A percentile compares a stretch with the other conserved stretches of the same genome.
phyloP scores from a whole-genome alignment of 2,797 vertebrate genomes.

The Oreortyx pictus region DNA sequence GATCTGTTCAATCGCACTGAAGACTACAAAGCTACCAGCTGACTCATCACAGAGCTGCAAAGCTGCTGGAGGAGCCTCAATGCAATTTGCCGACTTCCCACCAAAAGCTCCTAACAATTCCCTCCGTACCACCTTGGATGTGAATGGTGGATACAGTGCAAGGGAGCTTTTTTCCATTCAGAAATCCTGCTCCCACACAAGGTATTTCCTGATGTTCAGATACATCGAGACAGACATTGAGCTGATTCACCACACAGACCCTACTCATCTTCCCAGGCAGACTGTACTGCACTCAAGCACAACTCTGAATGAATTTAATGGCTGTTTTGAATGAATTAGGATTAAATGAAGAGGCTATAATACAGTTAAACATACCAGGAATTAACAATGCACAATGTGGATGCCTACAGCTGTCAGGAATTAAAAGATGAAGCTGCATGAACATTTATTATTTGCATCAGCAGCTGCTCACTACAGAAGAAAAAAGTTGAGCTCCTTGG shows the following conservation, averaged over 20 bases:
- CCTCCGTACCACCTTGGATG: background rate
- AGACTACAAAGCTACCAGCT: background rate
- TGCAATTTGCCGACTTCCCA: background rate
- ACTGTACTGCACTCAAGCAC: background rate
- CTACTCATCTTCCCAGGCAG: background rate
- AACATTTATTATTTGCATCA: background rate
- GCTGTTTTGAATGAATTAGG: background rate
- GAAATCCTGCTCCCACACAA: background rate
- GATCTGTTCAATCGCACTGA: background rate
- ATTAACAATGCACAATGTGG: background rate
- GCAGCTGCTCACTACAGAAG: background rate
- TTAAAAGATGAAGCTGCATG: background rate
- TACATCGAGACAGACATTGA: background rate
- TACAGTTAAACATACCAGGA: background rate
- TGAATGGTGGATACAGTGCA: rapidly evolving
- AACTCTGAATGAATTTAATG: background rate
- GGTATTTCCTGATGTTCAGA: background rate
- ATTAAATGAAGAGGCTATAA: background rate
- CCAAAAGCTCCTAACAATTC: background rate
- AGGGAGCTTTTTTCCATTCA: background rate
- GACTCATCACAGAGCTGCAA: background rate
- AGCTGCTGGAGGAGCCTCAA: background rate
- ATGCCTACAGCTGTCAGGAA: background rate
- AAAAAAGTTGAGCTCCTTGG: background rate
- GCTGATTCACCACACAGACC: background rate